Conservation (phyloP, 2,888 invertebrate genomes). For the Byasa hedistus region DNA sequence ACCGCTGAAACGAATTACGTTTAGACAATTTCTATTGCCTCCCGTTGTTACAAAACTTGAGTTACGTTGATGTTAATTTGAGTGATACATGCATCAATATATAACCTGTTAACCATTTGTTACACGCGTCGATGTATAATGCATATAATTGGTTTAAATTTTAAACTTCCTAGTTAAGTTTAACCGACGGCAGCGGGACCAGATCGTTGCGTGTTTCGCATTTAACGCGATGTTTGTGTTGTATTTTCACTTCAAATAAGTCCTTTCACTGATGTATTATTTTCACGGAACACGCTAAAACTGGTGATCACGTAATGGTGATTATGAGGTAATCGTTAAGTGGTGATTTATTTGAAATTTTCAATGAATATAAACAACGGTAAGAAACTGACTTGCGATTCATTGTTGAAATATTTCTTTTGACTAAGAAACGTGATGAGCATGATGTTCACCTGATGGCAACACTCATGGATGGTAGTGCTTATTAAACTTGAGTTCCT, state of each 20-base stretch:
- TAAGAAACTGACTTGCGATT: no score
- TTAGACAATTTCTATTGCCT: no score
- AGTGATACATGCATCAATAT: neutral
- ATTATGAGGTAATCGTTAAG: no score
- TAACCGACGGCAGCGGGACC: conserved; percentile 12
- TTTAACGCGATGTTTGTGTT: conserved; percentile 6
- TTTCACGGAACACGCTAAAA: conserved; percentile 5
- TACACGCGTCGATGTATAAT: neutral
- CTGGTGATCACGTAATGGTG: conserved; percentile 4
- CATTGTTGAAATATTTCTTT: no score
- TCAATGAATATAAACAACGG: no score
- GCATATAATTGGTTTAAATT: conserved; percentile 15
- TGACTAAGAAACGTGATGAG: no score
- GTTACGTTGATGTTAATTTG: neutral
- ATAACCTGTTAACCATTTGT: neutral
- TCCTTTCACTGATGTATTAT: conserved; percentile 11
- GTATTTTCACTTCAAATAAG: conserved; percentile 14
- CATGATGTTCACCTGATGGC: no score
- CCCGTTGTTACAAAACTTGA: neutral
- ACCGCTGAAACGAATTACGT: neutral
- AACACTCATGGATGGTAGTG: no score
- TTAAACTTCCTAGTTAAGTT: conserved; percentile 16
- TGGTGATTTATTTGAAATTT: no score
- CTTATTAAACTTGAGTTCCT: no score
- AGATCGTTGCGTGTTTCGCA: conserved; percentile 22